A percentile compares a stretch with the other conserved stretches of the same genome.
phyloP scores from a whole-genome alignment of 2,113 vertebrate species.

The Psittacula cyanocephala region DNA sequence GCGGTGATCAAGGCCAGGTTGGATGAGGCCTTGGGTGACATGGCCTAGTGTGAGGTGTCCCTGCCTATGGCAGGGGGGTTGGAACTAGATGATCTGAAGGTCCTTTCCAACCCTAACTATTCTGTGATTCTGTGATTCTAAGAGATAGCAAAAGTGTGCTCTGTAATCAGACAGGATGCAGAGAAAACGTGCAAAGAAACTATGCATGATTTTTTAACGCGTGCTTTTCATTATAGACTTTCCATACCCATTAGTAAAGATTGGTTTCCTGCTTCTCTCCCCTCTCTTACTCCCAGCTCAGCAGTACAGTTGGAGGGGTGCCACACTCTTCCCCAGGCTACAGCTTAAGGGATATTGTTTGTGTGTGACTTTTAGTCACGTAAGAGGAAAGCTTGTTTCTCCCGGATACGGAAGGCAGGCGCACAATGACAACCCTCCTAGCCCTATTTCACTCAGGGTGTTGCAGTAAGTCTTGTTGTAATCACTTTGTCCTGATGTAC shows the following conservation, averaged over 20 bases:
- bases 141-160: not conserved
- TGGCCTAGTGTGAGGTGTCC: no score
- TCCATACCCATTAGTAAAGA: not conserved
- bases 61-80: no score
- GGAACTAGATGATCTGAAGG: no score
- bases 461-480: not conserved
- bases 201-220: rapidly evolving
- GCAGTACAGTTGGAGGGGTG: not conserved
- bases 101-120: no score
- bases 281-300: not conserved
- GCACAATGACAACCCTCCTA: rapidly evolving
- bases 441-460: not conserved
- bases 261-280: not conserved
- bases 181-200: not conserved
- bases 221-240: not conserved
- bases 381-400: not conserved
- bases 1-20: no score
- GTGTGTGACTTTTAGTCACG: not conserved
- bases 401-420: not conserved
- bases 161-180: not conserved
- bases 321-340: not conserved
- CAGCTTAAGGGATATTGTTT: not conserved
- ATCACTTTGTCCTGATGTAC: not conserved
- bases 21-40: no score
- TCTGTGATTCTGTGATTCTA: no score